A percentile compares a stretch with the other conserved stretches of the same genome.
Conservation (phyloP, 1,140 invertebrate genomes). For the Eciton burchellii region DNA sequence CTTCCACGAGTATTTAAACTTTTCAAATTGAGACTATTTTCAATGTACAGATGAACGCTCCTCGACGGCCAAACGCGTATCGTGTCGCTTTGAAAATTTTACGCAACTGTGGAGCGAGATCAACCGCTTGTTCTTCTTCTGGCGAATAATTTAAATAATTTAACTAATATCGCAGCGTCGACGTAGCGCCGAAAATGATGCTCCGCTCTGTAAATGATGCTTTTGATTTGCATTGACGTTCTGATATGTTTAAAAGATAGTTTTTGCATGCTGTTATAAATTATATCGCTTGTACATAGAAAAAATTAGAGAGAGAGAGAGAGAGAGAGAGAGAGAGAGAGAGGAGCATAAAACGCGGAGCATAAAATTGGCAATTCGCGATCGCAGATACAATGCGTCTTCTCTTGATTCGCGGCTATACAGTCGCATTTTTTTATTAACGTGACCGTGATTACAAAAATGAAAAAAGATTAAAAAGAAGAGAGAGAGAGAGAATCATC, state of each 20-base stretch:
- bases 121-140: conserved; percentile 14
- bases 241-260: neutral
- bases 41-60: conserved; percentile 78
- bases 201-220: no score
- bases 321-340: no score
- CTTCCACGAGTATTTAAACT: conserved; percentile 77
- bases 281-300: neutral
- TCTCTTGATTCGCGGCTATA: neutral
- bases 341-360: no score
- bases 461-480: no score
- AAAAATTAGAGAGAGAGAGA: no score
- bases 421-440: neutral
- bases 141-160: conserved; percentile 28
- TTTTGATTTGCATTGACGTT: conserved; percentile 18
- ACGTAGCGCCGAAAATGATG: no score
- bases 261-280: neutral
- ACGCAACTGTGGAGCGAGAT: conserved; percentile 18
- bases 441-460: neutral
- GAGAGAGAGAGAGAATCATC: no score
- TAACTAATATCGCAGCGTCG: no score
- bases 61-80: conserved; percentile 59
- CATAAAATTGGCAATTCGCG: conserved; percentile 12
- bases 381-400: neutral
- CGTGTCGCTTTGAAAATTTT: conserved; percentile 54
- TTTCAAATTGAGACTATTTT: conserved; percentile 83